Base-by-base conservation (phyloP, 2,888 invertebrate species). In the Hyppa rectilinea region DNA sequence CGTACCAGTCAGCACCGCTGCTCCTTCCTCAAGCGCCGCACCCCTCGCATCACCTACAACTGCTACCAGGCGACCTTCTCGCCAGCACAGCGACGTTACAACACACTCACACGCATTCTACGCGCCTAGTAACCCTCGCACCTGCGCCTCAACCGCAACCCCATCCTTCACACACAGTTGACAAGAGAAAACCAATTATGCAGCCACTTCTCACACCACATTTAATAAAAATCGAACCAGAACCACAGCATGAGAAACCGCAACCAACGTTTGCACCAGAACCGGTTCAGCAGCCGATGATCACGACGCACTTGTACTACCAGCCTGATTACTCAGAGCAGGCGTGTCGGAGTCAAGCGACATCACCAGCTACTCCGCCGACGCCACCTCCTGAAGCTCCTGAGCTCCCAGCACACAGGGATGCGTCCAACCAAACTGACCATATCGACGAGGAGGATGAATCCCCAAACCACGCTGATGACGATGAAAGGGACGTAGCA, bases 391-490 rank as follows among this genome's bases (percentile, higher is more conserved):
- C 96, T 71, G 96, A 96, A 72, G 93, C 93, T 3, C 95, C 96
- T 1, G 97, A 97, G 75, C 94, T 96, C 5, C 97, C 97, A 43
- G 98, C 97, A n/a, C 98, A 95, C 52, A 92, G 97, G 89, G 98
- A 98, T 87, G 98, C 98, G 0, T 98, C 98, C 63, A 98, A 98
- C 88, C 98, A 98, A 93, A 98, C 98, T 0, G 98, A 98, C 86
- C 97, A 97, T 29, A 97, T 97, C 0, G 96, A 97, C 85, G 97
- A 97, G 83, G 97, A 97, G 67, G 97, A 97, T 80, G 97, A 96
- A 71, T 93, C 95, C 0, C 95, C 93, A 0, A 94, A 94, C 72
- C 93, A 94, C 17, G 94, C 94, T 1, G 95, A 96, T 69, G 95
- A 96, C 53, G 94, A 95, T 62, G 95, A 95, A 82, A 88, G 95